Evolutionary conservation across 2,888 invertebrate genomes (phyloP).

Genomic region (Synergus umbraculus): DNA sequence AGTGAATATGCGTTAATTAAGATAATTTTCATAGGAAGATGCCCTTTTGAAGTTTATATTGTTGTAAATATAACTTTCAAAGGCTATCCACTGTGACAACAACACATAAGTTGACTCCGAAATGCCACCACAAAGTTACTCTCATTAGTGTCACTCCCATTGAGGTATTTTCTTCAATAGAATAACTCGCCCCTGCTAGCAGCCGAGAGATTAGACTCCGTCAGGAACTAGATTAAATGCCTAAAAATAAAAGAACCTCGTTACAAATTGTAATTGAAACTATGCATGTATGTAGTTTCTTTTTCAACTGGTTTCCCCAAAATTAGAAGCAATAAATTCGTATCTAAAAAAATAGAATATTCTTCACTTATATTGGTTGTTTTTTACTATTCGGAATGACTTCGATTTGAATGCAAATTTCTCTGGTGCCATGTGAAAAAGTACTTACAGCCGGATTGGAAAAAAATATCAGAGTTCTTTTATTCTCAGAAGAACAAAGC

Average conservation of each 20-base stretch:
- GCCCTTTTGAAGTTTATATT: constrained; percentile 10
- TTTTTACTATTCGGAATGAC: not conserved
- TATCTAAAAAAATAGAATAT: not conserved
- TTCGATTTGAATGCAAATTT: constrained; percentile 39
- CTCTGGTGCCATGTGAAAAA: not conserved
- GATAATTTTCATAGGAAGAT: constrained; percentile 16
- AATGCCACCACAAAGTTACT: not conserved
- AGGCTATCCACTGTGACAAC: not conserved
- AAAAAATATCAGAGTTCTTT: constrained; percentile 7
- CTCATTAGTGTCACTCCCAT: not conserved
- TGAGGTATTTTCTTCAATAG: not conserved
- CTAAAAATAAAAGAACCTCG: too few relatives aligned
- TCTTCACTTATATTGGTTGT: not conserved
- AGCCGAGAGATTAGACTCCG: not conserved
- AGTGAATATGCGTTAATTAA: constrained; percentile 28
- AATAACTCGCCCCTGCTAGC: not conserved
- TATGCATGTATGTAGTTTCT: too few relatives aligned
- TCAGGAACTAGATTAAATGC: not conserved
- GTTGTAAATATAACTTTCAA: not conserved
- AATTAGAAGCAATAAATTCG: not conserved
- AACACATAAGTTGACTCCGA: not conserved
- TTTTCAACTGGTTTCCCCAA: not conserved
- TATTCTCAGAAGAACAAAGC: not conserved
- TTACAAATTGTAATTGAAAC: too few relatives aligned
- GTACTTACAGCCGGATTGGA: not conserved